Evolutionary conservation across 2,888 invertebrate species (phyloP), one percentile per base, ranked within the genome.

Genomic region (Molanna angustata): DNA sequence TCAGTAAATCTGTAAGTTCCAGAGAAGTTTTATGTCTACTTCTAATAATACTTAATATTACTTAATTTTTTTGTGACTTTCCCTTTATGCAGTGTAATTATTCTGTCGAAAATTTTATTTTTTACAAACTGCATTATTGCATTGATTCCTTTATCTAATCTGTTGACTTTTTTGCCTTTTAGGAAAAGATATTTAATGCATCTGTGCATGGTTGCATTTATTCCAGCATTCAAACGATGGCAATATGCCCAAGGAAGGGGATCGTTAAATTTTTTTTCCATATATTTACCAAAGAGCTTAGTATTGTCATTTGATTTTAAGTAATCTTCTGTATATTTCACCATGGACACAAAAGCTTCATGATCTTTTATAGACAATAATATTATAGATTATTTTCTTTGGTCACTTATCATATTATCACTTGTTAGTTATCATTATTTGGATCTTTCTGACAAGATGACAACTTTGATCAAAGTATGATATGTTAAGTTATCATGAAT

Each of bases 371-470:
- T 6, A 35, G 35, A 35, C 35, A 35, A 35, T 11, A 35, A 11
- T 35, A 13, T n/a, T n/a, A n/a, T n/a, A n/a, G n/a, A n/a, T n/a
- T n/a, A 35, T 11, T 11, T 35, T 35, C 35, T 35, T 35, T 35
- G 35, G 13, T 35, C 13, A 35, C 7, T 35, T 35, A n/a, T n/a
- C n/a, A n/a, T 35, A 6, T 35, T 11, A 13, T 14, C 9, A 35
- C 35, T 35, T 13, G 13, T 11, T 13, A 35, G 35, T 35, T 35
- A 35, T 35, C 35, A 35, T 6, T n/a, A 35, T 35, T 35, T 35
- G 13, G 35, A 35, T 35, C 35, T 9, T 35, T 35, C 13, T 35
- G 11, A 33, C 14, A 33, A 33, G n/a, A n/a, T n/a, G n/a, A n/a
- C n/a, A n/a, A n/a, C n/a, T n/a, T n/a, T n/a, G n/a, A n/a, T n/a